phyloP scores from a whole-genome alignment of 64 coral and sea anemone genomes.

The Platygyra sinensis region DNA sequence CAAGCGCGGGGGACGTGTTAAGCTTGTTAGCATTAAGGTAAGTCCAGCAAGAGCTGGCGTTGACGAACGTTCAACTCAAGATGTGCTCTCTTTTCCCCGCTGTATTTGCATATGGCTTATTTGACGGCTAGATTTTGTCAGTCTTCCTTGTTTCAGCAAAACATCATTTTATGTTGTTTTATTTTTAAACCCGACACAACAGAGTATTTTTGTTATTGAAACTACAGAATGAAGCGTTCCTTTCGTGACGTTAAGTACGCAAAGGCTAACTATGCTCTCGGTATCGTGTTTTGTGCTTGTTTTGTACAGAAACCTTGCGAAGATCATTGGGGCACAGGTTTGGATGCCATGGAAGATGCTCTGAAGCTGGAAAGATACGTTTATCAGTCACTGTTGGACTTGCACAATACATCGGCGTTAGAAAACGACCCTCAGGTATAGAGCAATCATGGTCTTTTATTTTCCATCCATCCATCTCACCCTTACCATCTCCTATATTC shows the following conservation, averaged over 20 bases:
- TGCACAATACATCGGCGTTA: background rate
- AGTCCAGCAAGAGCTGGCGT: background rate
- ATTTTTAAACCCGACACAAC: no score
- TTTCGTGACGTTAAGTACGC: no score
- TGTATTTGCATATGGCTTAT: no score
- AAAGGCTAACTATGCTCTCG: no score
- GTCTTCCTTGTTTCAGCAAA: no score
- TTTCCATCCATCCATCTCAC: no score
- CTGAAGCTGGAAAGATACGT: constrained; percentile 65
- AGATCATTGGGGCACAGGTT: constrained; percentile 83
- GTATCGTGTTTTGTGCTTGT: background rate
- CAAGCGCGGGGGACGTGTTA: constrained; percentile 66
- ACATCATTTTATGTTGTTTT: no score
- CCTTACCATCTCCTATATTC: no score
- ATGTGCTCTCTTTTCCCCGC: no score
- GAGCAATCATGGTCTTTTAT: background rate
- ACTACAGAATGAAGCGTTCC: no score
- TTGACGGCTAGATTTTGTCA: no score
- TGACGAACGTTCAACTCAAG: background rate
- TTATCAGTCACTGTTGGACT: constrained; percentile 34
- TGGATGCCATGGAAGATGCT: constrained; percentile 65
- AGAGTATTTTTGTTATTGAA: no score
- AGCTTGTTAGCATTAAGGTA: constrained; percentile 45
- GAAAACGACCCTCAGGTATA: constrained; percentile 69
- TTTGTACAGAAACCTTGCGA: constrained; percentile 71